Evolutionary conservation across 2,113 vertebrate genomes (phyloP).

Genomic region (Rhinolophus sinicus): DNA sequence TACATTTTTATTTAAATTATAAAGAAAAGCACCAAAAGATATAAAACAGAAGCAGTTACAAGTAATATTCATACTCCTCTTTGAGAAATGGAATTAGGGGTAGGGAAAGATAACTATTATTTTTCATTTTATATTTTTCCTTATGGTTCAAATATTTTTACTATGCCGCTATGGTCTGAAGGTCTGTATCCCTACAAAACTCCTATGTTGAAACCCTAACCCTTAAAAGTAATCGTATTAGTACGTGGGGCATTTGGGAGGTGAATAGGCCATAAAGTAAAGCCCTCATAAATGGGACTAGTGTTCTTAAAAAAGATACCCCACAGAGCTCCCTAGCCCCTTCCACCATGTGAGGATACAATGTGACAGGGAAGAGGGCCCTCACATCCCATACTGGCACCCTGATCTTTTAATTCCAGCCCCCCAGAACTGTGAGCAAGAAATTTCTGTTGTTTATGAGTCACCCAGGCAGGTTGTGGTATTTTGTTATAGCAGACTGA

Average conservation of each 20-base stretch:
- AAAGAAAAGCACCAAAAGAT: not conserved
- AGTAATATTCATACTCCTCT: not conserved
- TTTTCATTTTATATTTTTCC: not conserved
- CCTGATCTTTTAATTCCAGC: not conserved
- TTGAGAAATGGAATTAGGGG: not conserved
- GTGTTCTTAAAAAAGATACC: not conserved
- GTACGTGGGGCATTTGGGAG: not conserved
- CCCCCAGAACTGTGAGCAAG: not conserved
- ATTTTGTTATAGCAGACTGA: not conserved
- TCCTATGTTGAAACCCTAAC: not conserved
- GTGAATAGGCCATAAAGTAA: not conserved
- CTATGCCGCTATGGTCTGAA: not conserved
- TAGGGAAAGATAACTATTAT: not conserved
- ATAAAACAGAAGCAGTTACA: slow-evolving; percentile 28
- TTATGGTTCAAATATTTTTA: not conserved
- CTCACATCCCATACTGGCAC: not conserved
- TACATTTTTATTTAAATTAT: slow-evolving; percentile 31
- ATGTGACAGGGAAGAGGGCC: not conserved
- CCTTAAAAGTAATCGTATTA: not conserved
- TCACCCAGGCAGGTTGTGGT: not conserved
- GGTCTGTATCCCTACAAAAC: not conserved
- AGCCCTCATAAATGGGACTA: not conserved
- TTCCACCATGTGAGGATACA: not conserved
- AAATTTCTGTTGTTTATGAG: not conserved
- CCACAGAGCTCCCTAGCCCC: not conserved